Evolutionary conservation across 1,140 invertebrate species (phyloP).

Genomic region (Zaprionus gabonicus): DNA sequence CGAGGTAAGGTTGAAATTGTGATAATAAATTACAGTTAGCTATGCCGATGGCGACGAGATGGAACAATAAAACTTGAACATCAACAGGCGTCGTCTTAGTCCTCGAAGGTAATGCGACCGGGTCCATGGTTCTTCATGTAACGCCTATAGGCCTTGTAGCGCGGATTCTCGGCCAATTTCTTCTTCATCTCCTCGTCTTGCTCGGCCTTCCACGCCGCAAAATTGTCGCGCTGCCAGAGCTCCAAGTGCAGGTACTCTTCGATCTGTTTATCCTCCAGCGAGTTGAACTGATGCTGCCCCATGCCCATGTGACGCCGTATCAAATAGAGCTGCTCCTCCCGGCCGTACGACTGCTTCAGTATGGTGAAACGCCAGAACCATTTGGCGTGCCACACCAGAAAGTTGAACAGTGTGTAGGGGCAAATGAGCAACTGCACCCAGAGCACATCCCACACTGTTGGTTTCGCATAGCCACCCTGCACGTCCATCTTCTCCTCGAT

Average conservation of each 20-base stretch:
- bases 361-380: conserved; percentile 94
- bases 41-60: conserved; percentile 31
- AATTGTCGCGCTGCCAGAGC: conserved; percentile 93
- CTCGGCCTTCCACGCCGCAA: conserved; percentile 90
- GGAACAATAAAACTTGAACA: conserved; percentile 74
- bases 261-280: conserved; percentile 90
- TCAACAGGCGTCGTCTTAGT: conserved; percentile 74
- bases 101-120: conserved; percentile 92
- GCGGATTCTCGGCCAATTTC: conserved; percentile 90
- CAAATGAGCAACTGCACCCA: conserved; percentile 92
- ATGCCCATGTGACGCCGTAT: conserved; percentile 92
- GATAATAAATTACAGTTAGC: conserved; percentile 38
- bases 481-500: conserved; percentile 96
- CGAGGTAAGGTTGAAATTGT: conserved; percentile 3
- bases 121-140: conserved; percentile 93
- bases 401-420: conserved; percentile 89
- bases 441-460: conserved; percentile 90
- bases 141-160: conserved; percentile 91
- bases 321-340: conserved; percentile 93
- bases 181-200: conserved; percentile 93
- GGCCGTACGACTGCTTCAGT: conserved; percentile 90
- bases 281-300: conserved; percentile 88
- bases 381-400: conserved; percentile 90
- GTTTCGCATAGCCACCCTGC: conserved; percentile 94
- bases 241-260: conserved; percentile 90